Evolutionary conservation across 2,888 invertebrate species (phyloP).

Genomic region (Epistrophe eligans): DNA sequence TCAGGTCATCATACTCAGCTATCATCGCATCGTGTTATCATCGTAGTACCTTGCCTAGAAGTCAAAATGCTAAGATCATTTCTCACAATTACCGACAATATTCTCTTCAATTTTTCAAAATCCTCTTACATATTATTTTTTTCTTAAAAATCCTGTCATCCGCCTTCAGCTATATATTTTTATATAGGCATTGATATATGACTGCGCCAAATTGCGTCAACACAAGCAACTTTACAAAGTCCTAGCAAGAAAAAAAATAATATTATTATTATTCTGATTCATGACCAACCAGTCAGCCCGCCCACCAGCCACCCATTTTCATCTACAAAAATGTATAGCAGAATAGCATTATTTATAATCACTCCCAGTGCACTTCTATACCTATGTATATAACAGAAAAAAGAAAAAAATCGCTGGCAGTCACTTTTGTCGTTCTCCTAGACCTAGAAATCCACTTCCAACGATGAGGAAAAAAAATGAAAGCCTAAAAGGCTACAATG

Average conservation of each 20-base stretch:
- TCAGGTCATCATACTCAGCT: constrained; percentile 59
- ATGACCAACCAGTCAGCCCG: constrained; percentile 30
- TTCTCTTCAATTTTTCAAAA: constrained; percentile 48
- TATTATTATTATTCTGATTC: constrained; percentile 72
- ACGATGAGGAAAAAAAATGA: constrained; percentile 64
- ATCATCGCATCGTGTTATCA: constrained; percentile 2
- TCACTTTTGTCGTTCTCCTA: constrained; percentile 68
- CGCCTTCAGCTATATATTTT: constrained; percentile 12
- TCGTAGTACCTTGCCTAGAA: not conserved
- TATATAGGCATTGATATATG: constrained; percentile 51
- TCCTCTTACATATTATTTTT: not conserved
- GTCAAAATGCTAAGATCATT: constrained; percentile 62
- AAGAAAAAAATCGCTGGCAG: constrained; percentile 41
- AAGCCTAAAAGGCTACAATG: constrained; percentile 50
- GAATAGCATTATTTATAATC: constrained; percentile 43
- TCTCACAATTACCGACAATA: constrained; percentile 64
- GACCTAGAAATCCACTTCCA: constrained; percentile 75
- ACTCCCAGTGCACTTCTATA: constrained; percentile 48
- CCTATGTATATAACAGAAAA: too few species aligned
- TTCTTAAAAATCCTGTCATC: constrained; percentile 15
- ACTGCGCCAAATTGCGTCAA: constrained; percentile 63
- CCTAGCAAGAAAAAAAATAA: constrained; percentile 21
- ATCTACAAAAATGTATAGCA: constrained; percentile 18
- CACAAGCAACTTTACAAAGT: constrained; percentile 51
- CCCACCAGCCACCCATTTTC: constrained; percentile 5